Base-by-base conservation (phyloP, 2,888 invertebrate genomes). In the Noctua fimbriata region DNA sequence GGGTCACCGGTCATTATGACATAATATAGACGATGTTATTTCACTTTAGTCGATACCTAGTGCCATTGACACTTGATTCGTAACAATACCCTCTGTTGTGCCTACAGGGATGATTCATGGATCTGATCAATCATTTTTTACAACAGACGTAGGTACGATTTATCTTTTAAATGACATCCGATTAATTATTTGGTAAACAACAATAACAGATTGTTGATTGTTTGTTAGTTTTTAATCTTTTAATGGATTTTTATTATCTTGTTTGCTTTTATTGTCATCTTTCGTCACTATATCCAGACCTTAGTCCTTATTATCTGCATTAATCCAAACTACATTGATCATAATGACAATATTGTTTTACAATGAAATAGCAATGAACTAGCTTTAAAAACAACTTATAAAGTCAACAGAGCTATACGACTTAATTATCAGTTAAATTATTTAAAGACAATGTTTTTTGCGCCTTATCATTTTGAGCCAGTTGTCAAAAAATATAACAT, bases 61-160 rank as follows among this genome's bases (percentile, higher is more conserved):
- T 76, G 89, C 73, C 86, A 83, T 78, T 83, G 84, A 86, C 84
- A 82, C 78, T 75, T 66, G 47, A 58, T 78, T 65, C 24, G 69
- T 69, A 81, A 83, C 76, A 86, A 82, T 79, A 78, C n/a, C 32
- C 66, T 75, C 63, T 76, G 69, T 83, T 67, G 73, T 78, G 60
- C 72, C 55, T 79, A 72, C 63, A 73, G 69, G 44, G 69, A 70
- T 83, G 81, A 87, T 76, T 85, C 81, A 86, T 81, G 60, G 32
- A 65, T 75, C 52, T 52, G 21, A 70, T 70, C 70, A 49, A 67
- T 36, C 21, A 44, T 12, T 69, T 78, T 75, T 44, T 14, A 73
- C 41, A 65, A 44, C 76, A 83, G 65, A 60, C 76, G 18, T 58
- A 63, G 10, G 9, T 9, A 69, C 28, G 55, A 52, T 55, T 75